Evolutionary conservation across 1,140 invertebrate genomes (phyloP).

Genomic region (Pectinophora gossypiella): DNA sequence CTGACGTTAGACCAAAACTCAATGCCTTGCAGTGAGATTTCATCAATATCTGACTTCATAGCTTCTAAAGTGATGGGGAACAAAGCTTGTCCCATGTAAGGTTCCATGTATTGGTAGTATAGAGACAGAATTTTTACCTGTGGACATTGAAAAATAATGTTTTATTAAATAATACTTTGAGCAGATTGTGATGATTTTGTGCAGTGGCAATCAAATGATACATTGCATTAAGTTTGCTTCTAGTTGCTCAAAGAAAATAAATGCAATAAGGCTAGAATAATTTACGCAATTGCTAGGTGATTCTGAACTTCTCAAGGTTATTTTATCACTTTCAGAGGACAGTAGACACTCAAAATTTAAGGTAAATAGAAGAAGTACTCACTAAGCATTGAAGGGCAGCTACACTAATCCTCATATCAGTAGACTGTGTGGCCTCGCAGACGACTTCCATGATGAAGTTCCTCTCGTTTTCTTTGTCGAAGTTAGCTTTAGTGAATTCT

Average conservation of each 20-base stretch:
- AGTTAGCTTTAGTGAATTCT: slow-evolving; percentile 99
- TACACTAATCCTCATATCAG: slow-evolving; percentile 93
- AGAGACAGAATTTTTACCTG: slow-evolving; percentile 95
- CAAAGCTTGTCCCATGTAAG: slow-evolving; percentile 98
- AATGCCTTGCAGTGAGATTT: slow-evolving; percentile 98
- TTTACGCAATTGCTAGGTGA: no score
- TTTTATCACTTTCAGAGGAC: not conserved
- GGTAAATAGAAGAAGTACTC: slow-evolving; percentile 29
- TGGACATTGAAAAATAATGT: no score
- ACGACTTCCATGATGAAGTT: slow-evolving; percentile 99
- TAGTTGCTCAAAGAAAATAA: no score
- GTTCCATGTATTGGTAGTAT: slow-evolving; percentile 99
- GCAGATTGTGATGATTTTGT: no score
- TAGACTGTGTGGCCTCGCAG: slow-evolving; percentile 91
- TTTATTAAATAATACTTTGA: no score
- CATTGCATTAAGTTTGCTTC: no score
- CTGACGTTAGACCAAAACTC: slow-evolving; percentile 99
- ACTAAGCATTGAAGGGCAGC: slow-evolving; percentile 98
- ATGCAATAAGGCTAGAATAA: no score
- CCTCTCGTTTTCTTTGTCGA: slow-evolving; percentile 97
- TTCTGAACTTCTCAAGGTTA: no score
- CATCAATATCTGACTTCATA: slow-evolving; percentile 97
- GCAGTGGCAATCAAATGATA: no score
- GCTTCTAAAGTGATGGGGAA: slow-evolving; percentile 99
- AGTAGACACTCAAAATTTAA: not conserved